Base-by-base conservation (phyloP, 2,888 invertebrate genomes). In the Tenodera sinensis region DNA sequence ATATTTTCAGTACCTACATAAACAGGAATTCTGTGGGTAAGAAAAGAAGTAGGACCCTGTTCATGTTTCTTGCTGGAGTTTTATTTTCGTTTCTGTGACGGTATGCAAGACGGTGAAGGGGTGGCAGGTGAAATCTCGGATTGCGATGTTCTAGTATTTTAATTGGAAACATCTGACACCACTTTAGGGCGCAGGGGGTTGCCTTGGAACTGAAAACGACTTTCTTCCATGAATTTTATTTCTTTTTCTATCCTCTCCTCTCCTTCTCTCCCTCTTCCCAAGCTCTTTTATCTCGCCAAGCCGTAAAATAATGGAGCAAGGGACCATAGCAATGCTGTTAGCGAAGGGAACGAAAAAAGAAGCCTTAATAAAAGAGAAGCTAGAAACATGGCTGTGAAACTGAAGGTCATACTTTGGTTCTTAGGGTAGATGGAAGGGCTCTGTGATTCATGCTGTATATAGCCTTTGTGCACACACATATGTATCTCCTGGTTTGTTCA, bases 81-180 rank as follows among this genome's bases (percentile, higher is more conserved):
- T 71, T 71, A 71, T 71, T 71, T 71, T 20, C 25, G 54, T 71
- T 15, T 71, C 54, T 71, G 54, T 71, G 54, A 71, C 54, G 54
- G 54, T 71, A 71, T 71, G 54, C 54, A 71, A 71, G 54, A 71
- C 54, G 25, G 54, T 20, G 54, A 71, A 42, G 20, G 25, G 25
- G 20, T 25, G 54, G 54, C 54, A 71, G 54, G 54, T 71, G 54
- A 85, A n/a, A 82, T 88, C 89, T 89, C 89, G 88, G 86, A 83
- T 89, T 88, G 89, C 89, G 71, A 28, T 27, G 88, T 85, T 88
- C 86, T 87, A 89, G 89, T 34, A 89, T 90, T 90, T 90, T 89
- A 90, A 90, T 90, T 90, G 90, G 90, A 89, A 89, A 87, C 90
- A 90, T 90, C 89, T 82, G 90, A 90, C 90, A 90, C 90, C 89